Percentiles rank a stretch among this genome's conserved stretches.
phyloP scores from a whole-genome alignment of 2,797 vertebrate genomes.

The Acanthiza pusilla region DNA sequence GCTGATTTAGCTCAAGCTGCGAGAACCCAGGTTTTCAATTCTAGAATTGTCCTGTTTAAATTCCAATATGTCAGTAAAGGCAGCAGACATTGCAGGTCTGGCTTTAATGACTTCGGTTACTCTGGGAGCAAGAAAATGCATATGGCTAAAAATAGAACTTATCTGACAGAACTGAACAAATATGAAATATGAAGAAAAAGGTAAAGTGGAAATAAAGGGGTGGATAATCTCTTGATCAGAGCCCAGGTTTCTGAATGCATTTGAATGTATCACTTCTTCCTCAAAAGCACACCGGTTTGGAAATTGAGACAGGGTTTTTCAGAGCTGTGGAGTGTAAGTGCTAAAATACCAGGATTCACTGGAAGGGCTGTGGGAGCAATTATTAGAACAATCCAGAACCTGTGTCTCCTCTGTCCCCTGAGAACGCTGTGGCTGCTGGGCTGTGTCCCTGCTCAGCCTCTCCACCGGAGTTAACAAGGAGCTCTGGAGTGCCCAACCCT shows the following conservation, averaged over 20 bases:
- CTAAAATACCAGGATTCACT: not conserved
- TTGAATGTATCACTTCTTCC: not conserved
- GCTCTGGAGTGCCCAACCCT: not conserved
- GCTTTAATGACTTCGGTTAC: slow-evolving; percentile 3
- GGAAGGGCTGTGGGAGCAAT: not conserved
- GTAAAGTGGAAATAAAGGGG: not conserved
- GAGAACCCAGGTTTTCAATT: not conserved
- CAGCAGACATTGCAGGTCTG: not conserved
- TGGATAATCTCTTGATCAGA: not conserved
- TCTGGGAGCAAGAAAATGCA: not conserved
- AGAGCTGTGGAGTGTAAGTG: not conserved
- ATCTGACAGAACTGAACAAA: not conserved
- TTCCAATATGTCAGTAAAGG: not conserved
- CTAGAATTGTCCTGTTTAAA: not conserved
- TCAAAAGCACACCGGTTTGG: not conserved
- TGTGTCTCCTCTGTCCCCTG: not conserved
- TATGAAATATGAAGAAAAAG: not conserved
- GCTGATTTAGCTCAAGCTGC: slow-evolving; percentile 7
- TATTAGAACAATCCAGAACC: not conserved
- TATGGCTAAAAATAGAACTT: not conserved
- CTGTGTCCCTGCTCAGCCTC: not conserved
- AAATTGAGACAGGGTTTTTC: not conserved
- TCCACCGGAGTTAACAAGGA: not conserved
- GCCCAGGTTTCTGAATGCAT: not conserved
- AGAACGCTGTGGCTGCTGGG: not conserved